Evolutionary conservation across 2,888 invertebrate species (phyloP).

Genomic region (Sepiola atlantica): DNA sequence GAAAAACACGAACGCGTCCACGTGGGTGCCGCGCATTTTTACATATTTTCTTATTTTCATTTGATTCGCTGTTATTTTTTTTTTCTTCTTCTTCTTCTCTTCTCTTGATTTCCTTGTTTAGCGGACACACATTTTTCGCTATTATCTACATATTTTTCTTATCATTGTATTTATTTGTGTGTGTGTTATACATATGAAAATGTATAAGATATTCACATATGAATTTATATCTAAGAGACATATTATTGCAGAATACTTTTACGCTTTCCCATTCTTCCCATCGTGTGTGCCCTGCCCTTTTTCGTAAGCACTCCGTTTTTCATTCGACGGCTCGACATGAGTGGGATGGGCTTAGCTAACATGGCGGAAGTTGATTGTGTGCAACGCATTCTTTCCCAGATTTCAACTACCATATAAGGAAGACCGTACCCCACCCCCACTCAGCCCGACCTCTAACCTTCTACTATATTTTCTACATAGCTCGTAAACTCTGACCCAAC

Average conservation of each 20-base stretch:
- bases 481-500: background rate
- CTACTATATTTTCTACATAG: background rate
- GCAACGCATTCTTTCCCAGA: background rate
- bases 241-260: too few relatives aligned
- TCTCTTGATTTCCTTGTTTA: background rate
- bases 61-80: background rate
- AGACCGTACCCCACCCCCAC: background rate
- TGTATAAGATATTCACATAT: too few relatives aligned
- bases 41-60: background rate
- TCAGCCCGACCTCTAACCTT: background rate
- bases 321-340: background rate
- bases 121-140: background rate
- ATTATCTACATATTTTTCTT: conserved; percentile 1
- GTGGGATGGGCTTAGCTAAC: background rate
- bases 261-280: background rate
- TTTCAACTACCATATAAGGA: background rate
- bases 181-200: background rate
- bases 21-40: background rate
- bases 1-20: background rate
- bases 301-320: background rate
- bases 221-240: too few relatives aligned
- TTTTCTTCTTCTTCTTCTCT: background rate
- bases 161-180: background rate
- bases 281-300: background rate
- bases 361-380: background rate